Percentiles rank a stretch among this genome's conserved stretches.
These are phyloP conservation scores for Phalloptychus januarius DNA, from an alignment of 2,797 vertebrate species.

Conservation along the genomic window DNA sequence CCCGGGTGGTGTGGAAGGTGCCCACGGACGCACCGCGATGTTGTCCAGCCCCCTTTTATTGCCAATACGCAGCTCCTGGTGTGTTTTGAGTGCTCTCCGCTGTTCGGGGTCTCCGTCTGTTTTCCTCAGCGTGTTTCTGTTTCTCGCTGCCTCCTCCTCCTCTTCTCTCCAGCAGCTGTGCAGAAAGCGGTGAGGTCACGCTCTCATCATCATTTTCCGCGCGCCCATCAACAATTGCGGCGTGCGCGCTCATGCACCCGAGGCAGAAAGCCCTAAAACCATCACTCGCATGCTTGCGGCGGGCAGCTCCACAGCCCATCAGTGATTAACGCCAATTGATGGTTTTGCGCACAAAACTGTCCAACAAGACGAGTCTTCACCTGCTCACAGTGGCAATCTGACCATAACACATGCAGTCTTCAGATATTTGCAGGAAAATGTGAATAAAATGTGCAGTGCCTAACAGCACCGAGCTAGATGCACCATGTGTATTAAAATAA, in stretches of 20 bases:
- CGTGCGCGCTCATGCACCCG: slow-evolving; percentile 58
- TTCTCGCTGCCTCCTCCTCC: slow-evolving; percentile 11
- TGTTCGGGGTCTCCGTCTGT: slow-evolving; percentile 21
- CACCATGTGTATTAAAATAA: background rate
- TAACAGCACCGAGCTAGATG: background rate
- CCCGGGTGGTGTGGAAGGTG: slow-evolving; percentile 31
- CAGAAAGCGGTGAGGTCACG: slow-evolving; percentile 81
- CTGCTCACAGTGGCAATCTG: background rate
- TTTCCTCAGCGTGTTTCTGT: slow-evolving; percentile 38
- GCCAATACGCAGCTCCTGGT: slow-evolving; percentile 14
- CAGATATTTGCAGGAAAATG: background rate
- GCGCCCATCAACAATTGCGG: slow-evolving; percentile 60
- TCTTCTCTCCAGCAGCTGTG: slow-evolving; percentile 73
- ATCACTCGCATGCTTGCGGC: slow-evolving; percentile 5
- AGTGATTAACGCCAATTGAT: slow-evolving; percentile 17
- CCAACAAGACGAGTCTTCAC: slow-evolving; percentile 4
- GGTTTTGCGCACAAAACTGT: slow-evolving; percentile 2
- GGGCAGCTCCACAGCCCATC: slow-evolving; percentile 14
- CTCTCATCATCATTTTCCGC: slow-evolving; percentile 73
- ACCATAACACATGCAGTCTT: background rate
- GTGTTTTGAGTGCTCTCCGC: slow-evolving; percentile 46
- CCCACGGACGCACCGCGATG: slow-evolving; percentile 44
- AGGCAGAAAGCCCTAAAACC: slow-evolving; percentile 15
- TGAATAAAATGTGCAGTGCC: background rate
- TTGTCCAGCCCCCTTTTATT: slow-evolving; percentile 39